Percentiles rank a stretch among this genome's conserved stretches.
phyloP scores from a whole-genome alignment of 2,888 invertebrate species.

The Rhamnusium bicolor region DNA sequence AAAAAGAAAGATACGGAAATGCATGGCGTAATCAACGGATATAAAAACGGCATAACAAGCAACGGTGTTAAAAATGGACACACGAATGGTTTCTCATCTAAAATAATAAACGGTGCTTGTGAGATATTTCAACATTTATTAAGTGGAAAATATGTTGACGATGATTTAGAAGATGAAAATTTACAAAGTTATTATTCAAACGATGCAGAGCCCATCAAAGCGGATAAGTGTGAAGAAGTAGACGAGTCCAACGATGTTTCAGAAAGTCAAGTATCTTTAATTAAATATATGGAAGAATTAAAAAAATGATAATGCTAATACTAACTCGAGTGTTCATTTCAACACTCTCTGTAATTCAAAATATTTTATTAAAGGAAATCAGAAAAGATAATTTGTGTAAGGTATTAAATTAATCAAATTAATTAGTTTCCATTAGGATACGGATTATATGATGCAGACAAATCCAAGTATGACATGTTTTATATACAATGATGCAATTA shows the following conservation, averaged over 20 bases:
- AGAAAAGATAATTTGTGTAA: slow-evolving; percentile 42
- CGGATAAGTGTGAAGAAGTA: background rate
- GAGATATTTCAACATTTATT: slow-evolving; percentile 63
- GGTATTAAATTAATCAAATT: slow-evolving; percentile 31
- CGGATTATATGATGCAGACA: slow-evolving; percentile 29
- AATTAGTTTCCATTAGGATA: slow-evolving; percentile 32
- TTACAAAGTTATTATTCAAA: slow-evolving; percentile 48
- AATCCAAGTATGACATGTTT: slow-evolving; percentile 42
- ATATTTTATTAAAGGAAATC: slow-evolving; percentile 44
- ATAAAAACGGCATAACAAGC: slow-evolving; percentile 42
- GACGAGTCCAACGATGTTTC: slow-evolving; percentile 39
- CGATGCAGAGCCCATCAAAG: slow-evolving; percentile 30
- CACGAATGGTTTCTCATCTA: slow-evolving; percentile 47
- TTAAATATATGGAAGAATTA: slow-evolving; percentile 64
- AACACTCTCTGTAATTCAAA: slow-evolving; percentile 35
- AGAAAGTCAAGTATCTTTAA: slow-evolving; percentile 63
- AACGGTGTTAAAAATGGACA: slow-evolving; percentile 41
- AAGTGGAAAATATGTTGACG: slow-evolving; percentile 50
- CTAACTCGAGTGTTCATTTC: background rate
- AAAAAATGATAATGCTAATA: slow-evolving; percentile 46
- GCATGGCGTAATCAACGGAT: slow-evolving; percentile 38
- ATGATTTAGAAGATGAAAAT: slow-evolving; percentile 51
- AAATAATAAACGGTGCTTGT: slow-evolving; percentile 52
- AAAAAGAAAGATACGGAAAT: slow-evolving; percentile 3
- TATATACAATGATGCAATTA: slow-evolving; percentile 16